Evolutionary conservation across 2,797 vertebrate species (phyloP).

Genomic region (Rhynchonycteris naso): DNA sequence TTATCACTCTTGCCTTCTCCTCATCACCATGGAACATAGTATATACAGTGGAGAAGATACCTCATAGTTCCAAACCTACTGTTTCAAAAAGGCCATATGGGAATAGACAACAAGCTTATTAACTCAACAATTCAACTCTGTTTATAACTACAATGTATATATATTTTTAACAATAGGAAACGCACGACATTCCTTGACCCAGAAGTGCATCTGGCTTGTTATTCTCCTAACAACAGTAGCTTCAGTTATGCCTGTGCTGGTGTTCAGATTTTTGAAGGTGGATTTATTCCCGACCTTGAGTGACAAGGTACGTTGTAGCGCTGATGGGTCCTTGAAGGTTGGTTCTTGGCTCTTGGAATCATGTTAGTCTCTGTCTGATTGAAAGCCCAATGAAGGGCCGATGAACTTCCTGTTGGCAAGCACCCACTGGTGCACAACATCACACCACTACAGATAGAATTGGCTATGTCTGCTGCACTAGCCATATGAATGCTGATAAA

Average conservation of each 20-base stretch:
- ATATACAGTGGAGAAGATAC: neutral
- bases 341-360: neutral
- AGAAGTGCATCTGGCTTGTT: conserved; percentile 90
- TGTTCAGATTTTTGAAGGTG: conserved; percentile 87
- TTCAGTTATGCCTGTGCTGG: conserved; percentile 88
- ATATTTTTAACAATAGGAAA: conserved; percentile 85
- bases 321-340: neutral
- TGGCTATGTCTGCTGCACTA: neutral
- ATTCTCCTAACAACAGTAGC: conserved; percentile 90
- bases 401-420: neutral
- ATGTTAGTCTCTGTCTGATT: neutral
- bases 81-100: neutral
- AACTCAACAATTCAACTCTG: neutral
- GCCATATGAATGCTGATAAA: neutral
- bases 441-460: neutral
- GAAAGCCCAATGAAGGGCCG: neutral
- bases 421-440: neutral
- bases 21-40: neutral
- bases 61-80: neutral
- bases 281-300: conserved; percentile 87
- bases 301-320: conserved; percentile 85
- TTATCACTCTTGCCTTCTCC: neutral
- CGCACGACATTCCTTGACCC: conserved; percentile 86
- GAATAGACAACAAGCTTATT: neutral
- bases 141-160: conserved; percentile 14